phyloP scores from a whole-genome alignment of 2,797 vertebrate species.

The Cichlasoma orientale region DNA sequence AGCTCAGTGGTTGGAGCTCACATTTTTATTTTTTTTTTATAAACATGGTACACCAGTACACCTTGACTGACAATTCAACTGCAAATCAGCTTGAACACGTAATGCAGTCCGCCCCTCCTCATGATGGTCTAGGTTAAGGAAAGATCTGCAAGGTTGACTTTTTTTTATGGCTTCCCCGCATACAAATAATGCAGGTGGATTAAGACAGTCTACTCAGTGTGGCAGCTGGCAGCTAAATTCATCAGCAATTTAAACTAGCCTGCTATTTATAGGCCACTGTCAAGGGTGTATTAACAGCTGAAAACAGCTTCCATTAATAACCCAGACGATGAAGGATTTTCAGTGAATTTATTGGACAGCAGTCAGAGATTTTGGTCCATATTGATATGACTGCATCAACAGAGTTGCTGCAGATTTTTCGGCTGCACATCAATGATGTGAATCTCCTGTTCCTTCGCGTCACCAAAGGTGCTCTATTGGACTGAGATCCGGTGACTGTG shows the following conservation, averaged over 20 bases:
- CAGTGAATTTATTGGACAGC: not conserved
- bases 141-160: not conserved
- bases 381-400: not conserved
- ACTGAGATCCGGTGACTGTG: not conserved
- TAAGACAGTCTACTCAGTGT: not conserved
- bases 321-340: not conserved
- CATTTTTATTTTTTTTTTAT: not conserved
- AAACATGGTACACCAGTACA: not conserved
- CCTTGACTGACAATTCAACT: not conserved
- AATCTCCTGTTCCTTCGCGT: not conserved
- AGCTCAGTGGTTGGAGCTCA: not conserved
- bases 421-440: too few species aligned
- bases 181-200: not conserved
- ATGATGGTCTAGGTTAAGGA: not conserved
- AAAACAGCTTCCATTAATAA: not conserved
- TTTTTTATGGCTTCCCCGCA: not conserved
- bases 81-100: not conserved
- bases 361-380: not conserved
- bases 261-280: not conserved
- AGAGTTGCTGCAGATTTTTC: not conserved
- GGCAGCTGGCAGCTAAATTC: not conserved
- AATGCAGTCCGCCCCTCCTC: not conserved
- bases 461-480: not conserved
- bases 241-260: not conserved
- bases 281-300: not conserved